Evolutionary conservation across 2,888 invertebrate species (phyloP).

Genomic region (Aplocera efformata): DNA sequence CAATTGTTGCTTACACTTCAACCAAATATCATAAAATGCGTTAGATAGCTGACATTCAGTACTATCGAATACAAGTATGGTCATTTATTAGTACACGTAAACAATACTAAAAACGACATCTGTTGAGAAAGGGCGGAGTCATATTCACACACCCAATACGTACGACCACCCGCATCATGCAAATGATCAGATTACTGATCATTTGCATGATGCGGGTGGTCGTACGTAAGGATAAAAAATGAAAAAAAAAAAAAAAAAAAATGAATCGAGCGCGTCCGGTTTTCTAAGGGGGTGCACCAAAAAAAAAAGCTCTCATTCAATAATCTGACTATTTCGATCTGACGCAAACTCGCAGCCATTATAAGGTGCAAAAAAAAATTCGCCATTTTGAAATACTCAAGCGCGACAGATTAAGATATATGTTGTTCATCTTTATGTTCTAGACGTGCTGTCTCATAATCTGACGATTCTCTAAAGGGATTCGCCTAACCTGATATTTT

Average conservation of each 20-base stretch:
- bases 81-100: too few species aligned
- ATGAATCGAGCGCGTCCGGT: slow-evolving; percentile 17
- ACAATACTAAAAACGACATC: too few species aligned
- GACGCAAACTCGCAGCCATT: slow-evolving; percentile 23
- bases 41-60: too few species aligned
- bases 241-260: slow-evolving; percentile 14
- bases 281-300: slow-evolving; percentile 8
- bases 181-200: too few species aligned
- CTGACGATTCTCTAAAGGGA: slow-evolving; percentile 13
- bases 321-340: slow-evolving; percentile 26
- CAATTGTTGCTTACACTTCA: too few species aligned
- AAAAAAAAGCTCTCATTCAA: too few species aligned
- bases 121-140: too few species aligned
- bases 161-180: too few species aligned
- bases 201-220: slow-evolving; percentile 14
- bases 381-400: slow-evolving; percentile 24
- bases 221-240: slow-evolving; percentile 12
- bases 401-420: slow-evolving; percentile 23
- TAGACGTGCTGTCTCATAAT: slow-evolving; percentile 14
- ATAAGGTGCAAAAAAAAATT: slow-evolving; percentile 21
- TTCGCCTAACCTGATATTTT: slow-evolving; percentile 1
- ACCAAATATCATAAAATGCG: too few species aligned
- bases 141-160: too few species aligned
- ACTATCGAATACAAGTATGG: too few species aligned
- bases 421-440: slow-evolving; percentile 18